A percentile compares a stretch with the other conserved stretches of the same genome.
Evolutionary conservation across 2,113 vertebrate species (phyloP).

Genomic region (Haemorhous mexicanus): DNA sequence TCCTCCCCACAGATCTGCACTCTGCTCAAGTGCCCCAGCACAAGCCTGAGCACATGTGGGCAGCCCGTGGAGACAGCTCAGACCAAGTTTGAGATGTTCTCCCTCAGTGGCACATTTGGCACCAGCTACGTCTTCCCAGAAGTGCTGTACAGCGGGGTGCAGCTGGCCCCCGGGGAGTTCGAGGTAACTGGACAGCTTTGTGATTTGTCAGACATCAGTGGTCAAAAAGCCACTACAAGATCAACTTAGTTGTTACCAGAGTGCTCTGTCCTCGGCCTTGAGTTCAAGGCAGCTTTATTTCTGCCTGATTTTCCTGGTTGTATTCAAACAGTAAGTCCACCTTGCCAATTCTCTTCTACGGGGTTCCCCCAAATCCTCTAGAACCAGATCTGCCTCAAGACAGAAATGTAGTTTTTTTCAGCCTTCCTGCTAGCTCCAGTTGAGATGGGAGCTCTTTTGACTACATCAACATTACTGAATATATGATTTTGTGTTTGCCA

Average conservation of each 20-base stretch:
- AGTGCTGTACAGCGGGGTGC: conserved; percentile 59
- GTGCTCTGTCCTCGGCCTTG: neutral
- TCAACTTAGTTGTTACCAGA: neutral
- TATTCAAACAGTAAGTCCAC: neutral
- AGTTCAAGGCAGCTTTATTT: neutral
- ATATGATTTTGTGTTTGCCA: neutral
- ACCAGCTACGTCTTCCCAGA: conserved; percentile 74
- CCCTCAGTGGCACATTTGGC: conserved; percentile 71
- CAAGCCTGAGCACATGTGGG: conserved; percentile 40
- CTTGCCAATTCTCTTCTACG: neutral
- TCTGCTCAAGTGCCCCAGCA: conserved; percentile 63
- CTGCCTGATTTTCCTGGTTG: neutral
- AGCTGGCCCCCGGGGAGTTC: conserved; percentile 48
- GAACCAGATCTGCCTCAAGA: neutral
- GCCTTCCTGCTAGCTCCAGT: neutral
- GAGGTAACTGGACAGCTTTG: conserved; percentile 40
- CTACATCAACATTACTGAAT: neutral
- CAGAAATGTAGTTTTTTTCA: neutral
- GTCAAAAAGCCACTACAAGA: neutral
- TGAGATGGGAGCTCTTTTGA: neutral
- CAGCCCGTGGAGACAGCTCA: conserved; percentile 13
- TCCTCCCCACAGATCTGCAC: conserved; percentile 62
- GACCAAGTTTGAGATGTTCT: conserved; percentile 72
- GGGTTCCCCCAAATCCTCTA: neutral
- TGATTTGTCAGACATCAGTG: neutral